Evolutionary conservation across 2,113 vertebrate genomes (phyloP).

Genomic region (Ctenomys sociabilis): DNA sequence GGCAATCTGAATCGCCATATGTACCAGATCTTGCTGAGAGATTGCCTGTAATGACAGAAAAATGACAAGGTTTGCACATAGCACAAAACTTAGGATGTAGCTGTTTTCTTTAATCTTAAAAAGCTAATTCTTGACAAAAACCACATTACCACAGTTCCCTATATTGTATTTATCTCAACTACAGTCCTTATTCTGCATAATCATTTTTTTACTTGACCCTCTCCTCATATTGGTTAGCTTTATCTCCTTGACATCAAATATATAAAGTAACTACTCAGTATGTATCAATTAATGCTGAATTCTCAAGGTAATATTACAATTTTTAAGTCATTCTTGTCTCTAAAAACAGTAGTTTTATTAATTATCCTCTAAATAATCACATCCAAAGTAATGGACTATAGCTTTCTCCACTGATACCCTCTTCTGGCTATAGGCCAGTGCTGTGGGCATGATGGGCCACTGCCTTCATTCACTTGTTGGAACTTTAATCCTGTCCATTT

Average conservation of each 20-base stretch:
- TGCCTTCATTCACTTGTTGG: not conserved
- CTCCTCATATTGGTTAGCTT: not conserved
- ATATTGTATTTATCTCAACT: not conserved
- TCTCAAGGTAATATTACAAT: slow-evolving; percentile 31
- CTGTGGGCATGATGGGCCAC: too few relatives aligned
- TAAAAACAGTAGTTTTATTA: slow-evolving; percentile 1
- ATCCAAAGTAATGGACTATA: not conserved
- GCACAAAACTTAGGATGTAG: not conserved
- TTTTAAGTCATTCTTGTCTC: slow-evolving; percentile 13
- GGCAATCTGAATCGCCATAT: slow-evolving; percentile 99
- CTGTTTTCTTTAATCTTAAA: not conserved
- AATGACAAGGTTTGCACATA: slow-evolving; percentile 50
- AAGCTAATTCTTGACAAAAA: slow-evolving; percentile 11
- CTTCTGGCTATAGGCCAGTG: not conserved
- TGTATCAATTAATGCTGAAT: not conserved
- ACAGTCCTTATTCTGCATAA: not conserved
- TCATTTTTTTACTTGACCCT: not conserved
- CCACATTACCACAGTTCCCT: not conserved
- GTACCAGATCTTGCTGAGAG: slow-evolving; percentile 98
- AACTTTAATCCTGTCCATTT: slow-evolving; percentile 12
- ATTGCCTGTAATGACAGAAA: slow-evolving; percentile 89
- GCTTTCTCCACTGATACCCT: not conserved
- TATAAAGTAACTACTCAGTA: not conserved
- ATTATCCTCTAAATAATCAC: not conserved
- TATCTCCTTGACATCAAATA: not conserved